Evolutionary conservation across 2,113 vertebrate genomes (phyloP).

Genomic region (Nesogale talazaci): DNA sequence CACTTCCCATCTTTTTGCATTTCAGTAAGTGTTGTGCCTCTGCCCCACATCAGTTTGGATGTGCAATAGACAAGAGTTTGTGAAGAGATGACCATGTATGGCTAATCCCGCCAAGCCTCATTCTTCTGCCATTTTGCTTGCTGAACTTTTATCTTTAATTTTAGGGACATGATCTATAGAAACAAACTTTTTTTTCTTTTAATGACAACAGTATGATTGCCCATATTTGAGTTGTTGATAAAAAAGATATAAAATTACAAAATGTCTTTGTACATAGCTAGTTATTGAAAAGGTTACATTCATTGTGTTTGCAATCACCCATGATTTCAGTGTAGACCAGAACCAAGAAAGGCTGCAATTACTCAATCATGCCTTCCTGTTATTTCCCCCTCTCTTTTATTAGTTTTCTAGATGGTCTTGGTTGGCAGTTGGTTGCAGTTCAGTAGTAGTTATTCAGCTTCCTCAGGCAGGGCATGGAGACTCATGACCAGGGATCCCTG

Average conservation of each 20-base stretch:
- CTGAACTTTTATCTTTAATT: not conserved
- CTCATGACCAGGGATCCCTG: not conserved
- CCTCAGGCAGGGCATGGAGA: not conserved
- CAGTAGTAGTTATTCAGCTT: not conserved
- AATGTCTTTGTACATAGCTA: slow-evolving; percentile 9
- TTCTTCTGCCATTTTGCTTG: slow-evolving; percentile 35
- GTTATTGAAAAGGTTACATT: not conserved
- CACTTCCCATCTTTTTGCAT: not conserved
- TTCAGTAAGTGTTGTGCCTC: not conserved
- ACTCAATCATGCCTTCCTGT: not conserved
- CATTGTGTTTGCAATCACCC: not conserved
- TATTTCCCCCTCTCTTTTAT: slow-evolving; percentile 10
- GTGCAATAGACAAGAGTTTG: not conserved
- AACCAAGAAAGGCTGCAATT: not conserved
- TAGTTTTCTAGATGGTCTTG: not conserved
- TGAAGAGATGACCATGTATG: not conserved
- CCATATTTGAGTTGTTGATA: not conserved
- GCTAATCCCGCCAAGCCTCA: not conserved
- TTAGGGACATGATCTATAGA: not conserved
- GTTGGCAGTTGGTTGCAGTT: not conserved
- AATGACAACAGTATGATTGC: slow-evolving; percentile 2
- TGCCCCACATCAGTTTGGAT: not conserved
- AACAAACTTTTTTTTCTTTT: not conserved
- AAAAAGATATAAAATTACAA: slow-evolving; percentile 6
- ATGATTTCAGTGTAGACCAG: not conserved